Conservation (phyloP, 2,113 vertebrate genomes). For the Deroptyus accipitrinus region DNA sequence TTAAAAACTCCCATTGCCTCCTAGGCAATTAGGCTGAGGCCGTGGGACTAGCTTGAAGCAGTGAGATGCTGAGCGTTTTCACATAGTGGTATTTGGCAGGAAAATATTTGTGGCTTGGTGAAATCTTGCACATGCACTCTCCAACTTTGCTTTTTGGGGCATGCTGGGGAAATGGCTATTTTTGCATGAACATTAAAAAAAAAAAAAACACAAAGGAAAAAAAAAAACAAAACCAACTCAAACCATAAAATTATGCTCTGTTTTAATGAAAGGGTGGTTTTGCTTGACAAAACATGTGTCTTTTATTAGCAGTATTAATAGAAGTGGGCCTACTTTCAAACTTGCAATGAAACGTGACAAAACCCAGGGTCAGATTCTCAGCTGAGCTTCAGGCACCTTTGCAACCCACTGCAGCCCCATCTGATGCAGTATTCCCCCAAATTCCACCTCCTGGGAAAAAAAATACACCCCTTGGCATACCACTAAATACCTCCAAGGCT, state of each 20-base stretch:
- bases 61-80: not conserved
- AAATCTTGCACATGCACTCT: not conserved
- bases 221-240: not conserved
- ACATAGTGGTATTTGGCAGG: not conserved
- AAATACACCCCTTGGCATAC: accelerated
- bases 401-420: accelerated
- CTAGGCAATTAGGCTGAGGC: conserved; percentile 17
- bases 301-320: conserved; percentile 63
- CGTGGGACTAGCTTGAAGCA: not conserved
- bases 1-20: conserved; percentile 6
- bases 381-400: not conserved
- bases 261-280: conserved; percentile 52
- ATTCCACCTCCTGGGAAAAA: not conserved
- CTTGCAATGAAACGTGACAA: conserved; percentile 42
- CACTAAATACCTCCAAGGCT: not conserved
- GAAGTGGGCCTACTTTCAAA: conserved; percentile 47
- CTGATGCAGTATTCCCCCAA: not conserved
- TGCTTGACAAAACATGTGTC: conserved; percentile 53
- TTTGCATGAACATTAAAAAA: not conserved
- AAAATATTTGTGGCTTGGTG: conserved; percentile 42
- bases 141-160: not conserved
- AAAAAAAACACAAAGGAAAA: not conserved
- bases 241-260: not conserved
- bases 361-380: conserved; percentile 1
- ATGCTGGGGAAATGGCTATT: conserved; percentile 22